Base-by-base conservation (phyloP, 1,140 invertebrate species). In the Cydia pomonella region DNA sequence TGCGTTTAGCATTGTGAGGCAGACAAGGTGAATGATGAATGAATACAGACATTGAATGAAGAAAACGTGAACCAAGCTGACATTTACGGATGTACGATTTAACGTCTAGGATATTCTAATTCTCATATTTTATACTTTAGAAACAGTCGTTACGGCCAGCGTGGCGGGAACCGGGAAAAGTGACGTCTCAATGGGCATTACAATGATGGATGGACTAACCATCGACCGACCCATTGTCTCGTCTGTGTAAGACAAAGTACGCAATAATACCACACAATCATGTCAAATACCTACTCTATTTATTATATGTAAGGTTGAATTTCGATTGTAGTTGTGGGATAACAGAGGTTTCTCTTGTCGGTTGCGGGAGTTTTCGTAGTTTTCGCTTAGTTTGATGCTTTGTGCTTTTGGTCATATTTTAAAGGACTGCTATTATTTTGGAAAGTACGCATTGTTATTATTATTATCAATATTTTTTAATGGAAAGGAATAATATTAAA, bases 121-220 rank as follows among this genome's bases (percentile, higher is more conserved):
- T n/a, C 50, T 53, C 53, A 59, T 59, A 23, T 59, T 59, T 59
- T 59, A 59, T 59, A 59, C 21, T 59, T 59, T 59, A 59, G 53
- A 59, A 59, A 59, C 18, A 59, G 53, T 59, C 53, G 53, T 59
- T 69, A 33, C 2, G 29, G 63, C 62, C 21, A 64, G 62, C 23
- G 25, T 29, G 21, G 38, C 33, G 1, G 33, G 33, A 0, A 27
- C 71, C 44, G 71, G 71, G 41, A 72, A 72, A 72, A 72, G 29
- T 78, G 79, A 80, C 79, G 72, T 79, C 72, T 79, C 76, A 83
- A 83, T 83, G 79, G 75, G 59, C 77, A 53, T 18, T 72, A 74
- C 77, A 53, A 80, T 83, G 81, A 83, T 77, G 74, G 80, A 83
- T 83, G 77, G 72, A 69, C 10, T 50, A 25, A 47, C 66, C 29